Evolutionary conservation across 2,888 invertebrate genomes (phyloP).

Genomic region (Digitonthophagus gazella): DNA sequence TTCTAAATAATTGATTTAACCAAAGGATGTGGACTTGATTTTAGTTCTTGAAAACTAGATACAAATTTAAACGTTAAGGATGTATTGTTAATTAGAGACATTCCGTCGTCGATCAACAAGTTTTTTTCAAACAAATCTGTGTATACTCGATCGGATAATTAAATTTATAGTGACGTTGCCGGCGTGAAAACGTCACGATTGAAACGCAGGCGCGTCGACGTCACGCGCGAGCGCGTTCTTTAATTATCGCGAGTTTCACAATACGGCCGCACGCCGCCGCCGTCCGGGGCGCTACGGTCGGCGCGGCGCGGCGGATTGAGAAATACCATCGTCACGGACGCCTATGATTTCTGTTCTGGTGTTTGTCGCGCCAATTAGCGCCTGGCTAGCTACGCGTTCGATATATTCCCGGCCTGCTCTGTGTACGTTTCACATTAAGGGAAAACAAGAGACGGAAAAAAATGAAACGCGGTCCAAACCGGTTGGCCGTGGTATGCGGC

Average conservation of each 20-base stretch:
- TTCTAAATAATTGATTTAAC: too few species aligned
- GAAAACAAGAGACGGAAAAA: not conserved
- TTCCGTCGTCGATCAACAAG: too few species aligned
- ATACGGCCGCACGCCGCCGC: not conserved
- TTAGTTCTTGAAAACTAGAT: too few species aligned
- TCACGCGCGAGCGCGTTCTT: not conserved
- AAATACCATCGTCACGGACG: not conserved
- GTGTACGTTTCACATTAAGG: not conserved
- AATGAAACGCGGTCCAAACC: not conserved
- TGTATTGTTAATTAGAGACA: too few species aligned
- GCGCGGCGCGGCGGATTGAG: not conserved
- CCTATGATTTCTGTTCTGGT: not conserved
- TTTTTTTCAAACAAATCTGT: not conserved
- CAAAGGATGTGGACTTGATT: too few species aligned
- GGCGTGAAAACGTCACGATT: too few species aligned
- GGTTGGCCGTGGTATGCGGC: not conserved
- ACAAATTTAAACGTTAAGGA: too few species aligned
- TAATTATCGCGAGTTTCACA: not conserved
- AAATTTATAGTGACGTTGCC: too few species aligned
- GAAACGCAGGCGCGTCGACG: not conserved
- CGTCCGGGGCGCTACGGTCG: too few species aligned
- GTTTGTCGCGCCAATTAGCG: not conserved
- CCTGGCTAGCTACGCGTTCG: not conserved
- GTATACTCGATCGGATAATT: not conserved
- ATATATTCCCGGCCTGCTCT: not conserved